Conservation (phyloP, 2,113 vertebrate genomes). For the Erythrocercus mccallii region DNA sequence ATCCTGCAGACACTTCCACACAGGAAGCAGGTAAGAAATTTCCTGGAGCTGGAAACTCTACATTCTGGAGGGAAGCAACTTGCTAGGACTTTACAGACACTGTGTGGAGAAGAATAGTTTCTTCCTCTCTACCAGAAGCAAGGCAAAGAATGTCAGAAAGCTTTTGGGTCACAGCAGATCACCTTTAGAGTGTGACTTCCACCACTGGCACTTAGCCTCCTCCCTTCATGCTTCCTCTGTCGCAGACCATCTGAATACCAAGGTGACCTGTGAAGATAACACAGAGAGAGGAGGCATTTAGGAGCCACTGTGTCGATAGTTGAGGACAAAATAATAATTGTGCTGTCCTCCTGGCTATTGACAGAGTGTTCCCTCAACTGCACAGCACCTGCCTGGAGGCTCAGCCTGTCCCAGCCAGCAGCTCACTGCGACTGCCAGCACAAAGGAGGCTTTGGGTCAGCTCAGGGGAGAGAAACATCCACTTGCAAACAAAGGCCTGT, state of each 20-base stretch:
- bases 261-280: constrained; percentile 70
- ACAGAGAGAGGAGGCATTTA: constrained; percentile 69
- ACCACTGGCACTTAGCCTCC: constrained; percentile 65
- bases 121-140: constrained; percentile 27
- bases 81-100: not conserved
- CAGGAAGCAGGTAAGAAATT: not conserved
- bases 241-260: constrained; percentile 61
- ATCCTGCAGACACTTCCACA: not conserved
- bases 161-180: constrained; percentile 59
- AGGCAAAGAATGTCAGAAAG: constrained; percentile 49
- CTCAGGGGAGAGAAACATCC: not conserved
- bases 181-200: constrained; percentile 61
- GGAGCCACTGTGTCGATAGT: constrained; percentile 68
- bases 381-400: not conserved
- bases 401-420: not conserved
- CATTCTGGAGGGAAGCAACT: not conserved
- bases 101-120: constrained; percentile 40
- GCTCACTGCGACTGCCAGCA: not conserved
- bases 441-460: not conserved
- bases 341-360: constrained; percentile 60
- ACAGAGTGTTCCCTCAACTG: constrained; percentile 61
- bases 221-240: constrained; percentile 64
- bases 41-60: not conserved
- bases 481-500: not conserved
- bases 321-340: constrained; percentile 48